Evolutionary conservation across 2,888 invertebrate species (phyloP).

Genomic region (Eurytoma californica): DNA sequence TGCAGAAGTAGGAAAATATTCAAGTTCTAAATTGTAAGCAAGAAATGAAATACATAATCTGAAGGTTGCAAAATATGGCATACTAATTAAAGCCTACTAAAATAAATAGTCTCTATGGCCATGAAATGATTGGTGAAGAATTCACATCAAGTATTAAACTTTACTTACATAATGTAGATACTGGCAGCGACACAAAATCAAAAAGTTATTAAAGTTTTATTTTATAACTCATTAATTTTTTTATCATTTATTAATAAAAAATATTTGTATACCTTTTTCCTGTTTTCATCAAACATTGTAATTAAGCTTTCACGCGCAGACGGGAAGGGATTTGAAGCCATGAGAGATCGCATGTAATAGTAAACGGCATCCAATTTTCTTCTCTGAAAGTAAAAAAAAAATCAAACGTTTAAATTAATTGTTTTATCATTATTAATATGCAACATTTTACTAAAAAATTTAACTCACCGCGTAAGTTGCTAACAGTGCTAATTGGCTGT

Average conservation of each 20-base stretch:
- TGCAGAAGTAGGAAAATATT: conserved; percentile 48
- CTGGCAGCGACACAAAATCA: conserved; percentile 75
- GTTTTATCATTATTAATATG: not conserved
- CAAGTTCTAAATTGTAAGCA: conserved; percentile 35
- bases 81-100: conserved; percentile 61
- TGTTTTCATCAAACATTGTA: conserved; percentile 92
- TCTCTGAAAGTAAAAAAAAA: conserved; percentile 79
- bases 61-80: conserved; percentile 50
- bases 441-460: conserved; percentile 7
- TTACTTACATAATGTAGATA: conserved; percentile 79
- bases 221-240: conserved; percentile 27
- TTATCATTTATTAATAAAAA: conserved; percentile 53
- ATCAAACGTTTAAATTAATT: not conserved
- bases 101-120: conserved; percentile 61
- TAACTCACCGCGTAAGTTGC: conserved; percentile 86
- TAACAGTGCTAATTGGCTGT: conserved; percentile 94
- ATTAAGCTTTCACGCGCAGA: conserved; percentile 94
- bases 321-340: conserved; percentile 94
- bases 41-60: conserved; percentile 42
- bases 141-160: conserved; percentile 71
- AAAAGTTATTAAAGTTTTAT: conserved; percentile 66
- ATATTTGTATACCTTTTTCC: conserved; percentile 84
- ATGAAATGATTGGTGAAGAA: conserved; percentile 61
- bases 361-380: conserved; percentile 97
- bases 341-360: conserved; percentile 95